Evolutionary conservation across 2,797 vertebrate genomes (phyloP).

Genomic region (Squalus acanthias): DNA sequence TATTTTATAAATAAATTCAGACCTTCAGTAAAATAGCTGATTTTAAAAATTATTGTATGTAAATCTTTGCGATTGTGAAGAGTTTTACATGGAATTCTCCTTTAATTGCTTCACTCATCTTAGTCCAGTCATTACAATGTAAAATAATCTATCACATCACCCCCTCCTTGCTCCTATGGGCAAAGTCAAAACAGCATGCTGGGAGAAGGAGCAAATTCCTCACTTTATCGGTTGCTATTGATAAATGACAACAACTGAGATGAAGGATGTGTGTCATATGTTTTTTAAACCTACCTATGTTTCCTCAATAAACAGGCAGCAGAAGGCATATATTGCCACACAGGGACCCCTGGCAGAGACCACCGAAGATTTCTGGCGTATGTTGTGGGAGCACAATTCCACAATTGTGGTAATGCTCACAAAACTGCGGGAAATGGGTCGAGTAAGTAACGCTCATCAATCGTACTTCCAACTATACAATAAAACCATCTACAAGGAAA

Average conservation of each 20-base stretch:
- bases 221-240: background rate
- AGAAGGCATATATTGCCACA: constrained; percentile 91
- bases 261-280: background rate
- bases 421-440: constrained; percentile 91
- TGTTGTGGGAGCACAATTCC: constrained; percentile 97
- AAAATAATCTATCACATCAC: background rate
- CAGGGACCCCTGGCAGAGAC: constrained; percentile 90
- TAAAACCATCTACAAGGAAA: background rate
- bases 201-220: background rate
- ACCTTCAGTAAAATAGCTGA: background rate
- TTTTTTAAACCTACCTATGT: background rate
- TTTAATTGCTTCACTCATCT: background rate
- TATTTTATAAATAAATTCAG: background rate
- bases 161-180: background rate
- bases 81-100: background rate
- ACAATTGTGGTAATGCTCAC: constrained; percentile 98
- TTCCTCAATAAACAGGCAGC: constrained; percentile 66
- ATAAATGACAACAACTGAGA: background rate
- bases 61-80: background rate
- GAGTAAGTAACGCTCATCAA: constrained; percentile 59
- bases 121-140: background rate
- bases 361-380: constrained; percentile 97
- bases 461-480: background rate
- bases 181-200: background rate
- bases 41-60: background rate